Evolutionary conservation across 2,888 invertebrate genomes (phyloP).

Genomic region (Heliothis peltigera): DNA sequence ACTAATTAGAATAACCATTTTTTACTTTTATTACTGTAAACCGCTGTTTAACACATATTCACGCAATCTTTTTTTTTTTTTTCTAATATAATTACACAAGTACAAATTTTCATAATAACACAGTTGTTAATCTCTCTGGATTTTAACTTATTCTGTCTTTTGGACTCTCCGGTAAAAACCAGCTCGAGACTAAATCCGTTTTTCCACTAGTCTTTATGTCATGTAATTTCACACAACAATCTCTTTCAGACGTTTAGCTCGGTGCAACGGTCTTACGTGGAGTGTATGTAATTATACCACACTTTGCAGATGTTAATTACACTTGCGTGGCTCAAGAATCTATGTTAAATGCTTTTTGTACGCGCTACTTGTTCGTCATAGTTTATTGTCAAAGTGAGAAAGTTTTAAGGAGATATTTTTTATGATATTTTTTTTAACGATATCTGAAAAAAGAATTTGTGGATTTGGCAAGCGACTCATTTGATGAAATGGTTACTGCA

Average conservation of each 20-base stretch:
- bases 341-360: constrained; percentile 53
- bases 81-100: too few relatives aligned
- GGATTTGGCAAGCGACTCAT: too few relatives aligned
- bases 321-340: constrained; percentile 50
- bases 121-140: too few relatives aligned
- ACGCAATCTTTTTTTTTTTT: too few relatives aligned
- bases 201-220: neutral
- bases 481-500: too few relatives aligned
- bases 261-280: constrained; percentile 1
- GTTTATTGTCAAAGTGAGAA: constrained; percentile 28
- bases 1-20: too few relatives aligned
- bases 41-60: too few relatives aligned
- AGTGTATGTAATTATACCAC: constrained; percentile 56
- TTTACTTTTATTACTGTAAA: too few relatives aligned
- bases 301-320: constrained; percentile 58
- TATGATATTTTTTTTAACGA: too few relatives aligned
- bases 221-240: neutral
- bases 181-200: neutral
- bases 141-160: too few relatives aligned
- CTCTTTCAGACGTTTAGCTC: neutral
- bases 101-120: too few relatives aligned
- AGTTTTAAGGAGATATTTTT: constrained; percentile 20
- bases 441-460: neutral
- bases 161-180: too few relatives aligned
- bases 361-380: constrained; percentile 31